These are phyloP conservation scores for Silvanus unidentatus DNA, from an alignment of 2,888 invertebrate species.

Conservation along the genomic window DNA sequence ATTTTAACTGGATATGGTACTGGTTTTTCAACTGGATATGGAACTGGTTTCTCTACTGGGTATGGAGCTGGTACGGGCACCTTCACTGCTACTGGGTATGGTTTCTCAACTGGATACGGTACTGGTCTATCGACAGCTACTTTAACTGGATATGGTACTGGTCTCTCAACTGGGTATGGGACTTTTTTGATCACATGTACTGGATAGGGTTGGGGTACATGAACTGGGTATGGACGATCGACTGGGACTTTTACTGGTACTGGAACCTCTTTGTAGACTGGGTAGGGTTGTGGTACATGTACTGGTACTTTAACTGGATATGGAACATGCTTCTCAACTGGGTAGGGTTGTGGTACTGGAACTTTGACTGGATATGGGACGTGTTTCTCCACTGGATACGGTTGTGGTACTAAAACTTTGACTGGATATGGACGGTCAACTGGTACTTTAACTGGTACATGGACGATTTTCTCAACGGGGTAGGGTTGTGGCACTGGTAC, in stretches of 20 bases:
- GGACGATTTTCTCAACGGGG: slow-evolving; percentile 73
- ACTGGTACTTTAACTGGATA: slow-evolving; percentile 70
- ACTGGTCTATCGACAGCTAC: slow-evolving; percentile 51
- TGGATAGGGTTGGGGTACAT: slow-evolving; percentile 61
- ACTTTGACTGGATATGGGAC: slow-evolving; percentile 71
- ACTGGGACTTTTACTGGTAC: slow-evolving; percentile 66
- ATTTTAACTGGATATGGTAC: slow-evolving; percentile 54
- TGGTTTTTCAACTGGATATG: slow-evolving; percentile 58
- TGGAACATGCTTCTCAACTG: slow-evolving; percentile 69
- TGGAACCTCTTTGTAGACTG: slow-evolving; percentile 62
- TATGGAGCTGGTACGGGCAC: slow-evolving; percentile 64
- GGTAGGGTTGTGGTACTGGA: slow-evolving; percentile 69
- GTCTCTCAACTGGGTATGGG: slow-evolving; percentile 63
- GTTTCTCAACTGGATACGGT: slow-evolving; percentile 60
- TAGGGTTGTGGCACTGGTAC: slow-evolving; percentile 71
- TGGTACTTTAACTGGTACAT: slow-evolving; percentile 62
- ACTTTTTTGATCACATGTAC: slow-evolving; percentile 64
- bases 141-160: slow-evolving; percentile 61
- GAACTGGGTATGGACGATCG: slow-evolving; percentile 64
- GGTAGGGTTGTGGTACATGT: slow-evolving; percentile 71
- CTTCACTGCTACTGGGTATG: slow-evolving; percentile 58
- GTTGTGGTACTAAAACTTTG: slow-evolving; percentile 71
- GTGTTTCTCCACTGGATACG: slow-evolving; percentile 74
- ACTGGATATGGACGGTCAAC: slow-evolving; percentile 75
- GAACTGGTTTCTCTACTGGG: slow-evolving; percentile 60